Evolutionary conservation across 2,888 invertebrate species (phyloP).

Genomic region (Physocephala rufipes): DNA sequence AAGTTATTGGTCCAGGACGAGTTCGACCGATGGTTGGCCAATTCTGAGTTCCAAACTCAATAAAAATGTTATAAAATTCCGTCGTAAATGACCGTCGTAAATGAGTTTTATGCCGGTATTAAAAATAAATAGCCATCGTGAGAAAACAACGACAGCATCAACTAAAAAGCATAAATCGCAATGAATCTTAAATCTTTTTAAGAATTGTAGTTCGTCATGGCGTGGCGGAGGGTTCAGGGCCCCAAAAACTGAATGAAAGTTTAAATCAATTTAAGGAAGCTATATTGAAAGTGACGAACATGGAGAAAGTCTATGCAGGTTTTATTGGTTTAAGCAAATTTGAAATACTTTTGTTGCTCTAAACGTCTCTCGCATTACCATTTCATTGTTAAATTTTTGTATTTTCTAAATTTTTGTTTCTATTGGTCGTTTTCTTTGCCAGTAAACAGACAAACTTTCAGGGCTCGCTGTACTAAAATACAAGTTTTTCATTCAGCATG

Average conservation of each 20-base stretch:
- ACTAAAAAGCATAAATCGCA: neutral
- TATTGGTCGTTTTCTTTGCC: too few species aligned
- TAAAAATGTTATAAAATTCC: constrained; percentile 24
- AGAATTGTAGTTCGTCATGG: neutral
- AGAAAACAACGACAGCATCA: neutral
- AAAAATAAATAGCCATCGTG: constrained; percentile 13
- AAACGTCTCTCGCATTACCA: neutral
- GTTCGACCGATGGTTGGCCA: constrained; percentile 6
- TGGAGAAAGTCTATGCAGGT: too few species aligned
- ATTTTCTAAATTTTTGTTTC: too few species aligned
- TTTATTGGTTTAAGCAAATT: neutral
- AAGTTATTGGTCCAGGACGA: constrained; percentile 8
- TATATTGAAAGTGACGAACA: too few species aligned
- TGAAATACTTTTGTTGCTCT: neutral
- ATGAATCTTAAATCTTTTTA: neutral
- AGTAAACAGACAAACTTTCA: too few species aligned
- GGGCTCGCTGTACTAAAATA: neutral
- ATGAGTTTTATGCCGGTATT: constrained; percentile 27
- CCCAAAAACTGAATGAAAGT: too few species aligned
- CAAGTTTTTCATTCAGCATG: constrained; percentile 23
- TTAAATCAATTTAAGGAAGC: too few species aligned
- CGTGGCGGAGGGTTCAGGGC: neutral
- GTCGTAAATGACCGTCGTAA: constrained; percentile 24
- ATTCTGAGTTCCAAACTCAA: constrained; percentile 23
- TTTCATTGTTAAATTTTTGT: too few species aligned